These are phyloP conservation scores for Illadopsis cleaveri DNA, from an alignment of 2,113 vertebrate genomes.

Conservation along the genomic window DNA sequence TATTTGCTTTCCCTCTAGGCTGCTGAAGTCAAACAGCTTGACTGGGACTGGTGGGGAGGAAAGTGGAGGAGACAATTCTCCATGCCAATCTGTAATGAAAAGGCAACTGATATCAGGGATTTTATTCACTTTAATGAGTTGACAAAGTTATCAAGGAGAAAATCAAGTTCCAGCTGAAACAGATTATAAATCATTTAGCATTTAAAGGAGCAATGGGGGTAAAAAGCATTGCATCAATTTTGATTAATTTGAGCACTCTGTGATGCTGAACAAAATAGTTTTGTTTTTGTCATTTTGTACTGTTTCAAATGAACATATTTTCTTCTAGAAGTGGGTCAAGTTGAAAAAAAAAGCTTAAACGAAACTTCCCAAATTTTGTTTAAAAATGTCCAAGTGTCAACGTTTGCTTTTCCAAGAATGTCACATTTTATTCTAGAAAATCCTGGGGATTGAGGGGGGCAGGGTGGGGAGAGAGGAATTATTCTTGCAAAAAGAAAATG, in stretches of 20 bases:
- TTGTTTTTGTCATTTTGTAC: not conserved
- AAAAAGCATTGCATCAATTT: not conserved
- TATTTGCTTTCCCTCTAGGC: not conserved
- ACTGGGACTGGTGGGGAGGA: not conserved
- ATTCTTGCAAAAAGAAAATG: not conserved
- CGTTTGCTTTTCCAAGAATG: not conserved
- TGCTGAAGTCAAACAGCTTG: not conserved
- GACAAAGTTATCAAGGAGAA: not conserved
- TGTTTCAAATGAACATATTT: not conserved
- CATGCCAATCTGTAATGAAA: not conserved
- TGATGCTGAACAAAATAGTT: not conserved
- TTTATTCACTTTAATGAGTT: not conserved
- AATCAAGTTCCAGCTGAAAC: not conserved
- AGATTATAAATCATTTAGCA: not conserved
- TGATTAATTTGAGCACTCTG: not conserved
- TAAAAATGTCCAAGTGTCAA: not conserved
- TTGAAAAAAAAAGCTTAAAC: not conserved
- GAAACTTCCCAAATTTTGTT: not conserved
- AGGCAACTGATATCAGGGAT: not conserved
- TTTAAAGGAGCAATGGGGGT: not conserved
- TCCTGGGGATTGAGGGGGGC: not conserved
- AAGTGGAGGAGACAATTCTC: not conserved
- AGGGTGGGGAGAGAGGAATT: not conserved
- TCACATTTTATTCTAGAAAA: not conserved
- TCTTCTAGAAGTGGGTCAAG: not conserved